Conservation (phyloP, 2,888 invertebrate species). For the Ichneumon xanthorius region DNA sequence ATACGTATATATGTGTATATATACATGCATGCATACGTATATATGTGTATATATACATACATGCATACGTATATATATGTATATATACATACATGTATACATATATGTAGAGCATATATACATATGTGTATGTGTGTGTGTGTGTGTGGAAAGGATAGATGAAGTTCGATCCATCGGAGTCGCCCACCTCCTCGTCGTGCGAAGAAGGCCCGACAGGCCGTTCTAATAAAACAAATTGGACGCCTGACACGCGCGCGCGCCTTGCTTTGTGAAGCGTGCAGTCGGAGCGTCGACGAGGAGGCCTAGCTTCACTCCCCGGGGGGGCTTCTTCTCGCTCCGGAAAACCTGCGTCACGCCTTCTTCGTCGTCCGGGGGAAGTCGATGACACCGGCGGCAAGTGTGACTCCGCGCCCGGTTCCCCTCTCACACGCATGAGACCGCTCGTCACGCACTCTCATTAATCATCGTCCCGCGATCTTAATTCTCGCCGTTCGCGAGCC, state of each 20-base stretch:
- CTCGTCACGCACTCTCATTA: constrained; percentile 61
- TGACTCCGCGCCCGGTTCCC: neutral
- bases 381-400: constrained; percentile 50
- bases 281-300: constrained; percentile 48
- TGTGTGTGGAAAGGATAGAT: constrained; percentile 1
- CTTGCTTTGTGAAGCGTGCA: constrained; percentile 67
- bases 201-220: constrained; percentile 57
- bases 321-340: constrained; percentile 54
- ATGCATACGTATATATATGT: too few species aligned
- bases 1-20: constrained; percentile 1
- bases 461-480: constrained; percentile 56
- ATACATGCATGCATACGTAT: too few species aligned
- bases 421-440: constrained; percentile 1
- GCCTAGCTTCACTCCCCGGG: constrained; percentile 20
- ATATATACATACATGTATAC: neutral
- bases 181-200: constrained; percentile 13
- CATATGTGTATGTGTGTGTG: neutral
- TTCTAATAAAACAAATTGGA: constrained; percentile 77
- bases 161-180: constrained; percentile 43
- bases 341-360: constrained; percentile 58
- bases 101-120: neutral
- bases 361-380: constrained; percentile 53
- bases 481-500: constrained; percentile 47
- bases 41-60: too few species aligned
- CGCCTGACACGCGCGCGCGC: constrained; percentile 54